A percentile compares a stretch with the other conserved stretches of the same genome.
phyloP scores from a whole-genome alignment of 2,797 vertebrate genomes.

The Myotis findleyi region DNA sequence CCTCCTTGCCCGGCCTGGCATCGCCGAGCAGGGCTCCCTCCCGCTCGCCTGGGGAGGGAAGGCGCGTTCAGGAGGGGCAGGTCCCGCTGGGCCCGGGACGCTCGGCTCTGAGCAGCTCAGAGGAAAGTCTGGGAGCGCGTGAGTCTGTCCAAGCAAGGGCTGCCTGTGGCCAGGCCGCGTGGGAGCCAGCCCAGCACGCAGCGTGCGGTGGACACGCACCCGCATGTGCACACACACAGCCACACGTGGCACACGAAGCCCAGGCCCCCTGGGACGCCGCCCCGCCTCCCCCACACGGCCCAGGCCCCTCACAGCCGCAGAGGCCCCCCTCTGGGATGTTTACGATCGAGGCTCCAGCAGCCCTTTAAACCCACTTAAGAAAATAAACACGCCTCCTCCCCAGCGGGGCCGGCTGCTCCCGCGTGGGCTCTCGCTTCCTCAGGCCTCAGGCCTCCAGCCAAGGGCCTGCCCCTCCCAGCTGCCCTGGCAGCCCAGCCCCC shows the following conservation, averaged over 20 bases:
- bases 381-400: background rate
- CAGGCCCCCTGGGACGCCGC: background rate
- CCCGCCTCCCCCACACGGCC: background rate
- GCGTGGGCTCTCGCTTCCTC: constrained; percentile 25
- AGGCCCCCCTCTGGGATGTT: too few relatives aligned
- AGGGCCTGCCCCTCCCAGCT: background rate
- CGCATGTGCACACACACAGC: accelerated
- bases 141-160: too few relatives aligned
- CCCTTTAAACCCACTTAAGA: background rate
- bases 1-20: background rate
- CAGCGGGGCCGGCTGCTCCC: background rate
- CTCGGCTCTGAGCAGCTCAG: too few relatives aligned
- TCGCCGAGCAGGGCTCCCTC: background rate
- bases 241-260: accelerated
- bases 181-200: accelerated
- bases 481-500: background rate
- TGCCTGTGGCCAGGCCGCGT: accelerated
- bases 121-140: accelerated
- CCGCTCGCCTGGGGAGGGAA: background rate
- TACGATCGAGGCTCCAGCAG: accelerated
- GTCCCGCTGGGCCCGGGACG: too few relatives aligned
- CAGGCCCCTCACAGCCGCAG: background rate
- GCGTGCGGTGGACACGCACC: accelerated
- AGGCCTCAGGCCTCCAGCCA: constrained; percentile 22
- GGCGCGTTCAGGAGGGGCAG: accelerated